Evolutionary conservation across 2,113 vertebrate species (phyloP).

Genomic region (Pseudonaja textilis): DNA sequence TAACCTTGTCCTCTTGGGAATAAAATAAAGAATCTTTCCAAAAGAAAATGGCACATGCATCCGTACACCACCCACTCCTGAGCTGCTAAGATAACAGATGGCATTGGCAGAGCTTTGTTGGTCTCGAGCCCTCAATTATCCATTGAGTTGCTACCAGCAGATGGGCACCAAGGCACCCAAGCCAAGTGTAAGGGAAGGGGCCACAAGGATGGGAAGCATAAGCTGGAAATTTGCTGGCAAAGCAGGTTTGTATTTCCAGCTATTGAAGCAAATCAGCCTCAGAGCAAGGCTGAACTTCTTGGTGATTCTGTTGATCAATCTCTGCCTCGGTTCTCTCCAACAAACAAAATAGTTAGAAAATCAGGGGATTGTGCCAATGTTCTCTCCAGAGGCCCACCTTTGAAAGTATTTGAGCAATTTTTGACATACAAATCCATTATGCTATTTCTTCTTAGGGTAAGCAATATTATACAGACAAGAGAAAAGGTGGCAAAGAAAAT

Average conservation of each 20-base stretch:
- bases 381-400: not conserved
- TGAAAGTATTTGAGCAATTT: conserved; percentile 2
- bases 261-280: conserved; percentile 48
- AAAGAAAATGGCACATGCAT: conserved; percentile 51
- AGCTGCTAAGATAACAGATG: conserved; percentile 62
- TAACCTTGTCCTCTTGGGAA: not conserved
- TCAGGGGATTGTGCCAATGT: not conserved
- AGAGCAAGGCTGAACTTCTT: conserved; percentile 49
- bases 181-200: conserved; percentile 67
- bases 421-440: not conserved
- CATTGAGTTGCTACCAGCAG: conserved; percentile 68
- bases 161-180: conserved; percentile 59
- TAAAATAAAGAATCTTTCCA: conserved; percentile 43
- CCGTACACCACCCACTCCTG: conserved; percentile 21
- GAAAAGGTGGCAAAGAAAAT: not conserved
- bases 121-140: conserved; percentile 60
- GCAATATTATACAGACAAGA: not conserved
- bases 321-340: not conserved
- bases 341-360: not conserved
- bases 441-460: not conserved
- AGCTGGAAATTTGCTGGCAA: conserved; percentile 59
- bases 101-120: conserved; percentile 49
- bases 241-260: conserved; percentile 33
- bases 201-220: conserved; percentile 48
- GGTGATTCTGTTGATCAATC: conserved; percentile 15